Evolutionary conservation across 2,888 invertebrate species (phyloP).

Genomic region (Scaptomyza cyrtandrae): DNA sequence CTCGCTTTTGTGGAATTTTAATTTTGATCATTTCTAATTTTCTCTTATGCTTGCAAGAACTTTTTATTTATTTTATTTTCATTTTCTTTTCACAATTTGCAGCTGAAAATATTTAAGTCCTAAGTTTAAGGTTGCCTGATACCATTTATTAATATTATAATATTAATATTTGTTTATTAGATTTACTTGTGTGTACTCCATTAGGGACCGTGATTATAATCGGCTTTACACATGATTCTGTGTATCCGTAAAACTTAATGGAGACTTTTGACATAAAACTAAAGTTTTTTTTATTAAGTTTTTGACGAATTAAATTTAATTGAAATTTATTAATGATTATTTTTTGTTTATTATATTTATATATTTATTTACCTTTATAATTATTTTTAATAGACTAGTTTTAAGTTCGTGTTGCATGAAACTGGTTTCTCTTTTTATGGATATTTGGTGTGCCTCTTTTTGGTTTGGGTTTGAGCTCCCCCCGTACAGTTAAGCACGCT

Average conservation of each 20-base stretch:
- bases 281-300: conserved; percentile 18
- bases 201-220: conserved; percentile 5
- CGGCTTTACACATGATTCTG: conserved; percentile 7
- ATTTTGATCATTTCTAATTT: conserved; percentile 9
- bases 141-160: conserved; percentile 21
- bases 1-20: conserved; percentile 1
- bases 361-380: conserved; percentile 2
- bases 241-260: conserved; percentile 8
- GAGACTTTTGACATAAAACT: conserved; percentile 5
- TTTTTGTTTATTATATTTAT: conserved; percentile 4
- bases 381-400: conserved; percentile 5
- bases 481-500: conserved; percentile 51
- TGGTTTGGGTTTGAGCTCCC: conserved; percentile 37
- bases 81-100: conserved; percentile 58
- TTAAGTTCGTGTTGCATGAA: conserved; percentile 53
- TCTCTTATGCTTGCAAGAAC: conserved; percentile 16
- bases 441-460: conserved; percentile 23
- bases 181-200: conserved; percentile 10
- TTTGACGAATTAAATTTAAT: conserved; percentile 2
- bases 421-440: conserved; percentile 32
- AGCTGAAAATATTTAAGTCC: conserved; percentile 63
- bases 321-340: too few species aligned
- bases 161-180: conserved; percentile 12
- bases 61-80: conserved; percentile 53
- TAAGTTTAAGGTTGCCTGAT: conserved; percentile 49